Evolutionary conservation across 2,888 invertebrate species (phyloP).

Genomic region (Barypeithes pellucidus): DNA sequence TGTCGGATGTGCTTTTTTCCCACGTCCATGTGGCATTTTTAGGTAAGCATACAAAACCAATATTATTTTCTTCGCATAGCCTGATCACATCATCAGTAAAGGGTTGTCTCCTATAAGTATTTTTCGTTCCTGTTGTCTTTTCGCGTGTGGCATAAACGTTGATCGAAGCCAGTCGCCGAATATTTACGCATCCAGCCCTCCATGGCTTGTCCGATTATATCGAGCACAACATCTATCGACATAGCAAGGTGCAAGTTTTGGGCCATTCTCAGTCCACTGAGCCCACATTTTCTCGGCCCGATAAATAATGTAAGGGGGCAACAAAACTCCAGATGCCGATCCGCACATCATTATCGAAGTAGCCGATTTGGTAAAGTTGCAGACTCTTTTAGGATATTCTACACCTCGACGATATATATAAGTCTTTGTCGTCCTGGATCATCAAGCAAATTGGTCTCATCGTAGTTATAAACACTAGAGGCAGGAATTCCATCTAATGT

Average conservation of each 20-base stretch:
- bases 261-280: slow-evolving; percentile 1
- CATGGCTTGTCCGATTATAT: slow-evolving; percentile 2
- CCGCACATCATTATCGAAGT: slow-evolving; percentile 17
- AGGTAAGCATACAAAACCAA: background rate
- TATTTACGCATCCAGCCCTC: slow-evolving; percentile 12
- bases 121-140: background rate
- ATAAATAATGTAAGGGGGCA: slow-evolving; percentile 10
- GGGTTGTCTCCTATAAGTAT: background rate
- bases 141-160: background rate
- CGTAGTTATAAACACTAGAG: too few species aligned
- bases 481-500: too few species aligned
- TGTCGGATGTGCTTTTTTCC: background rate
- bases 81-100: background rate
- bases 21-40: background rate
- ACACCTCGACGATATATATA: too few species aligned
- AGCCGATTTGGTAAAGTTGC: too few species aligned
- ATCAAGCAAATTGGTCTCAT: too few species aligned
- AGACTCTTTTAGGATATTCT: too few species aligned
- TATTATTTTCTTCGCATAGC: background rate
- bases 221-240: background rate
- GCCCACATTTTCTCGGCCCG: background rate
- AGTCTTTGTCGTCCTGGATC: too few species aligned
- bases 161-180: background rate
- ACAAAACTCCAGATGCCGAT: slow-evolving; percentile 1
- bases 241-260: background rate